Conservation (phyloP, 2,888 invertebrate genomes). For the Apotomis turbidana region DNA sequence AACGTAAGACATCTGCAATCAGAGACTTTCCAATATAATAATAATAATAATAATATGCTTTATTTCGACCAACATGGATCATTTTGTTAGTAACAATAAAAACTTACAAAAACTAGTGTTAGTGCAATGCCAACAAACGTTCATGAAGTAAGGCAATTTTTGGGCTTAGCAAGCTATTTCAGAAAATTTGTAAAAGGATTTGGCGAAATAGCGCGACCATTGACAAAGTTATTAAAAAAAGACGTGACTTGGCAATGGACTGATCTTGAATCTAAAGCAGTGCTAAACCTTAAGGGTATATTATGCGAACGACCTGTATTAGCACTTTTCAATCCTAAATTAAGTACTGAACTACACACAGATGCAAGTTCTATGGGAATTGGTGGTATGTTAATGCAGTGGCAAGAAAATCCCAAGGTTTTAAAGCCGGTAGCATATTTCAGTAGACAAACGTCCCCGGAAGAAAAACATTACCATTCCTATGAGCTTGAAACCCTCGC, state of each 20-base stretch:
- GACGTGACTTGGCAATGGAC: not conserved
- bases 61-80: too few relatives aligned
- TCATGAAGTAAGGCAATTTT: not conserved
- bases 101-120: too few relatives aligned
- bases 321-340: constrained; percentile 13
- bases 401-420: not conserved
- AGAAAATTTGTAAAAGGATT: constrained; percentile 25
- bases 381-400: constrained; percentile 2
- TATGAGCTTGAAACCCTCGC: not conserved
- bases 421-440: too few relatives aligned
- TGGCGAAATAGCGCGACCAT: too few relatives aligned
- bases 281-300: not conserved
- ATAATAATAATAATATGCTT: too few relatives aligned
- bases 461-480: constrained; percentile 2
- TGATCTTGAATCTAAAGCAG: not conserved
- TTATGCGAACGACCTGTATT: not conserved
- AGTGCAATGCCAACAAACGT: not conserved
- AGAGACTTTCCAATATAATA: too few relatives aligned
- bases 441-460: not conserved
- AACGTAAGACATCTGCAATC: constrained; percentile 1
- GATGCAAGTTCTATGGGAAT: not conserved
- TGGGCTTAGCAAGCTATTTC: not conserved
- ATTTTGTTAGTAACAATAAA: too few relatives aligned
- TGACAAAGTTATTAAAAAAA: too few relatives aligned
- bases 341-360: constrained; percentile 2